These are phyloP conservation scores for Rhinolophus sinicus DNA, from an alignment of 2,113 vertebrate genomes.

Conservation along the genomic window DNA sequence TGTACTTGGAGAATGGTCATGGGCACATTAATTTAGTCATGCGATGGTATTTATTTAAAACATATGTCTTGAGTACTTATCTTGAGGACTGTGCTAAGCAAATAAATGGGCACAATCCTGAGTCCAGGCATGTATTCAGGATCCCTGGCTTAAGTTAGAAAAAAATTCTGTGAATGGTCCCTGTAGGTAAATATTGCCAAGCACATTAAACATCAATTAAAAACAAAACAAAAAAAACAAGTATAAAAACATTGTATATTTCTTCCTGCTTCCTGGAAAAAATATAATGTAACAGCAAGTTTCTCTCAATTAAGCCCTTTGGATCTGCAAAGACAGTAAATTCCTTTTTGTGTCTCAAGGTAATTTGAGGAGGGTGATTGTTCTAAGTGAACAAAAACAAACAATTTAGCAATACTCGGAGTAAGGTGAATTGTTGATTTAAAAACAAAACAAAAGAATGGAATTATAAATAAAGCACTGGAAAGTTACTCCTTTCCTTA, in stretches of 20 bases:
- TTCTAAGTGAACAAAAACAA: not conserved
- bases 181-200: not conserved
- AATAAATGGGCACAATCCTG: not conserved
- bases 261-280: not conserved
- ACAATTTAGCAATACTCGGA: not conserved
- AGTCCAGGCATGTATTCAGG: not conserved
- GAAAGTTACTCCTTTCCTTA: not conserved
- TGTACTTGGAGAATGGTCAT: not conserved
- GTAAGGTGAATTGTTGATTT: not conserved
- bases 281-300: not conserved
- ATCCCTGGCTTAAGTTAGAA: not conserved
- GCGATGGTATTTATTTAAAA: not conserved
- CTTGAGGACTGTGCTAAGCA: not conserved
- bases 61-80: not conserved
- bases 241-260: not conserved
- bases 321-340: not conserved
- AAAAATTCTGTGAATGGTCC: not conserved
- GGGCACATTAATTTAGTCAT: not conserved
- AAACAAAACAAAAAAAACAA: constrained; percentile 8
- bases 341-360: not conserved
- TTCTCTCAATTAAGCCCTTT: not conserved
- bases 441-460: not conserved
- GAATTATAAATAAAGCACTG: not conserved
- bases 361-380: not conserved
- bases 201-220: not conserved